These are phyloP conservation scores for Merluccius polli DNA, from an alignment of 2,797 vertebrate species.

Conservation along the genomic window DNA sequence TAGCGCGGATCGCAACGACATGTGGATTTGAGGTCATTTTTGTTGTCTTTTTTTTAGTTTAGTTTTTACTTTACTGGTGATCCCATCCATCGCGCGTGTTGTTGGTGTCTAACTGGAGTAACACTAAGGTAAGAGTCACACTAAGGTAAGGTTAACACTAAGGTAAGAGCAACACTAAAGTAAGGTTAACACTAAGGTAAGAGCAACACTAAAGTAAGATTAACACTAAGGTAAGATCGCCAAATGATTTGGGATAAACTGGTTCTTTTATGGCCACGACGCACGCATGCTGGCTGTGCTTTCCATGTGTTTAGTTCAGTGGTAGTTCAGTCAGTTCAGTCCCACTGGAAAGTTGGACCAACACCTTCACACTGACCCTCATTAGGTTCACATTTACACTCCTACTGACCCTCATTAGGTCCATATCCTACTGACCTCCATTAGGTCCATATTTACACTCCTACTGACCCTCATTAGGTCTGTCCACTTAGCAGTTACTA, in stretches of 20 bases:
- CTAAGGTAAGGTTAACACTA: conserved; percentile 67
- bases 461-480: too few relatives aligned
- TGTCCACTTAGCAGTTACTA: too few relatives aligned
- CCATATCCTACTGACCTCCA: too few relatives aligned
- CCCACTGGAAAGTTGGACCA: conserved; percentile 50
- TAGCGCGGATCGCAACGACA: neutral
- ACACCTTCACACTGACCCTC: conserved; percentile 43
- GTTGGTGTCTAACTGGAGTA: conserved; percentile 41
- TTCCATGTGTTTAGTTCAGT: neutral
- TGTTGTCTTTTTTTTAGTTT: conserved; percentile 16
- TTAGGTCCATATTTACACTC: too few relatives aligned
- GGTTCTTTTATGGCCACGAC: conserved; percentile 1
- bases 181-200: conserved; percentile 51
- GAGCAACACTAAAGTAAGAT: conserved; percentile 60
- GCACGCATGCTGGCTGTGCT: neutral
- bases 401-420: too few relatives aligned
- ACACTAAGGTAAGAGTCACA: conserved; percentile 63
- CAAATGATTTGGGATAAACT: neutral
- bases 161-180: conserved; percentile 41
- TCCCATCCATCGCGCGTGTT: conserved; percentile 22
- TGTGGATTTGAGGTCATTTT: conserved; percentile 33
- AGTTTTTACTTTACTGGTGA: conserved; percentile 7
- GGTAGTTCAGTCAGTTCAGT: neutral
- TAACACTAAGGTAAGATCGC: conserved; percentile 16
- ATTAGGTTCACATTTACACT: conserved; percentile 67